Percentiles rank a stretch among this genome's conserved stretches.
These are phyloP conservation scores for Cyprinodon tularosa DNA, from an alignment of 2,113 vertebrate genomes.

Conservation along the genomic window DNA sequence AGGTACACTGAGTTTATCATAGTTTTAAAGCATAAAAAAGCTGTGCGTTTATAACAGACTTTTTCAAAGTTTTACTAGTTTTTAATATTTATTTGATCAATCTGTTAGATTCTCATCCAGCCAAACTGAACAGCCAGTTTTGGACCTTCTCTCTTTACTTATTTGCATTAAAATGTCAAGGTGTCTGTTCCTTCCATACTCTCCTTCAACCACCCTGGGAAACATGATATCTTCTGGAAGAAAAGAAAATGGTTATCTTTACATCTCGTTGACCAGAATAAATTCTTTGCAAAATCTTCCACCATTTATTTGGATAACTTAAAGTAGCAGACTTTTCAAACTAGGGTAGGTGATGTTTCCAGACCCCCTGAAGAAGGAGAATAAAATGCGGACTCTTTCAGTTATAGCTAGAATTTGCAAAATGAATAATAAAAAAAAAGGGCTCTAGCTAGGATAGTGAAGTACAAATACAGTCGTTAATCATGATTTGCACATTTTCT, in stretches of 20 bases:
- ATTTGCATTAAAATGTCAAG: constrained; percentile 55
- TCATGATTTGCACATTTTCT: constrained; percentile 37
- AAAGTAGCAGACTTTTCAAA: neutral
- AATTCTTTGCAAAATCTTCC: neutral
- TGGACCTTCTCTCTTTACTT: constrained; percentile 9
- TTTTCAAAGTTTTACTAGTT: constrained; percentile 69
- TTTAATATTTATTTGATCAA: constrained; percentile 70
- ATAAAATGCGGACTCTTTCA: neutral
- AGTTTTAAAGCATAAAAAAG: neutral
- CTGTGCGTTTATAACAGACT: neutral
- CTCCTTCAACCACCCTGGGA: constrained; percentile 54
- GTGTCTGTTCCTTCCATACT: constrained; percentile 55
- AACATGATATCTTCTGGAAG: constrained; percentile 10
- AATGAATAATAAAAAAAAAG: neutral
- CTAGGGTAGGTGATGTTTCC: neutral
- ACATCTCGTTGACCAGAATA: neutral
- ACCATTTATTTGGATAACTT: neutral
- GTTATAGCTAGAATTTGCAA: neutral
- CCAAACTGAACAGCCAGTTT: constrained; percentile 72
- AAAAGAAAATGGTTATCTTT: neutral
- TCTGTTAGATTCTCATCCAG: constrained; percentile 69
- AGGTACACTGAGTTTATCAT: constrained; percentile 26
- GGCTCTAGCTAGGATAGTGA: neutral
- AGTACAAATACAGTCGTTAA: constrained; percentile 4
- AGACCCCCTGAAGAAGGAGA: neutral